phyloP scores from a whole-genome alignment of 2,888 invertebrate genomes.

The Coenonympha glycerion region DNA sequence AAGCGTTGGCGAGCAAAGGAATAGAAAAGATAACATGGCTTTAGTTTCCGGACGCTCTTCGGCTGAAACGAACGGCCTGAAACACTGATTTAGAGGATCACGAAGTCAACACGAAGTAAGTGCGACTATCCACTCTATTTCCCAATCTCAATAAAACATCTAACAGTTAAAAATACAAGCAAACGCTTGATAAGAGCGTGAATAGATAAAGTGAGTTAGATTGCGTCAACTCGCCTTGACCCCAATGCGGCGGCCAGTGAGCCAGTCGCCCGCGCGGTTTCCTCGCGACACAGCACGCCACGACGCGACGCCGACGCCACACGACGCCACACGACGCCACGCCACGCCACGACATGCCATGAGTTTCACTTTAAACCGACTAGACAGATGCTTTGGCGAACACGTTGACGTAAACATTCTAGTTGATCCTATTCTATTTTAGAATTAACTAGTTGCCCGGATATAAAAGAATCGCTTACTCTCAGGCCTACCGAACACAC shows the following conservation, averaged over 20 bases:
- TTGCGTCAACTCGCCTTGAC: conserved; percentile 69
- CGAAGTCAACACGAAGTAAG: background rate
- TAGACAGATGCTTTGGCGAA: background rate
- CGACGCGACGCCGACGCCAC: background rate
- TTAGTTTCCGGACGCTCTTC: background rate
- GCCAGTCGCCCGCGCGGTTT: conserved; percentile 35
- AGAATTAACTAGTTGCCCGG: no score
- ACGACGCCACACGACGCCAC: background rate
- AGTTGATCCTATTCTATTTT: no score
- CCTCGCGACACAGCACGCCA: conserved; percentile 25
- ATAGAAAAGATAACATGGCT: no score
- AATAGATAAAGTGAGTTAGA: conserved; percentile 43
- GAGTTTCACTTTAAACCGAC: conserved; percentile 20
- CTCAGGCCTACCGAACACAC: no score
- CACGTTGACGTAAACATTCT: background rate
- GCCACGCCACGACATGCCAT: no score
- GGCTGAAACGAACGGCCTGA: background rate
- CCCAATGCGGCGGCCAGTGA: conserved; percentile 42
- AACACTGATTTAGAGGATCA: background rate
- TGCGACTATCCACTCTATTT: conserved; percentile 7
- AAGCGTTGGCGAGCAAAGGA: no score
- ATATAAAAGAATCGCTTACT: no score
- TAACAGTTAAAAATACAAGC: conserved; percentile 32
- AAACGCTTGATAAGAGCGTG: conserved; percentile 42
- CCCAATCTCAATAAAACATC: conserved; percentile 24